phyloP scores from a whole-genome alignment of 2,888 invertebrate genomes.

The Cataglyphis altisquamis region DNA sequence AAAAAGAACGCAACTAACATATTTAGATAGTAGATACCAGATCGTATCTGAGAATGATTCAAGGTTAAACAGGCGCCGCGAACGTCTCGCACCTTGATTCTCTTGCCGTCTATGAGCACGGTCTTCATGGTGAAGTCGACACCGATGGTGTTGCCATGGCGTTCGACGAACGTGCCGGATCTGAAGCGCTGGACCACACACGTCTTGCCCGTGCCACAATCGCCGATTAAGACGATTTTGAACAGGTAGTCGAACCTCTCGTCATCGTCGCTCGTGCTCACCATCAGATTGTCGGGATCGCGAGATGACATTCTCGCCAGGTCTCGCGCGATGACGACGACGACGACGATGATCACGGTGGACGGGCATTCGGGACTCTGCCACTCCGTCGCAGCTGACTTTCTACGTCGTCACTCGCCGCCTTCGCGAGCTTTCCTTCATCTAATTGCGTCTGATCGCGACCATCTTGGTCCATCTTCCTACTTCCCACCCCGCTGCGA shows the following conservation, averaged over 20 bases:
- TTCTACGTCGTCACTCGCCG: constrained; percentile 22
- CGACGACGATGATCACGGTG: neutral
- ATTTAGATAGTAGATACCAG: neutral
- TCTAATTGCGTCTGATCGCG: constrained; percentile 20
- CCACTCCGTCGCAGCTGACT: neutral
- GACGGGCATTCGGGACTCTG: constrained; percentile 22
- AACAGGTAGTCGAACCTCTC: constrained; percentile 97
- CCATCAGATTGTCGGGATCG: constrained; percentile 92
- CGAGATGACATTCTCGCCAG: constrained; percentile 89
- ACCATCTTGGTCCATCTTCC: constrained; percentile 41
- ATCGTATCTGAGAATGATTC: neutral
- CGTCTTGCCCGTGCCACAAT: constrained; percentile 96
- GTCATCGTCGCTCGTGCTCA: constrained; percentile 91
- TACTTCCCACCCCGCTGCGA: neutral
- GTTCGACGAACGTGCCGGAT: constrained; percentile 97
- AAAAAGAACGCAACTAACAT: neutral
- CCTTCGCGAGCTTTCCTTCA: constrained; percentile 19
- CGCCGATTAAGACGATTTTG: constrained; percentile 97
- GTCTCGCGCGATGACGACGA: constrained; percentile 1
- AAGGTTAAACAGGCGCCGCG: neutral
- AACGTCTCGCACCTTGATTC: constrained; percentile 92
- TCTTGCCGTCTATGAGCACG: constrained; percentile 96
- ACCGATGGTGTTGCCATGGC: constrained; percentile 98
- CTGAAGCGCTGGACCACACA: constrained; percentile 98
- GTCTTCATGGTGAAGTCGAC: constrained; percentile 99